Evolutionary conservation across 2,797 vertebrate species (phyloP).

Genomic region (Pangasius sanitwongsei): DNA sequence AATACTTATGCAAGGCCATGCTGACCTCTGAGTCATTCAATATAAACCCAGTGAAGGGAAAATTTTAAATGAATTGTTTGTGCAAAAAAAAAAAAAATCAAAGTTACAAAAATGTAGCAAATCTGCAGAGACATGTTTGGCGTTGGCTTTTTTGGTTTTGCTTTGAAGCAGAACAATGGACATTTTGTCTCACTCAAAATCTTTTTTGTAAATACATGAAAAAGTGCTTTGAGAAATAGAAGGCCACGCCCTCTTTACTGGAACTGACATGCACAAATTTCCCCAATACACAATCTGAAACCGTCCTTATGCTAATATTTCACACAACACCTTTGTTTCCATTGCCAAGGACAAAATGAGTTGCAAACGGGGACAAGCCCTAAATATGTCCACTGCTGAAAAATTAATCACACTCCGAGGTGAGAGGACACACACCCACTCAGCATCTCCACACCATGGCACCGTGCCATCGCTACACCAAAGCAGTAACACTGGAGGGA

Average conservation of each 20-base stretch:
- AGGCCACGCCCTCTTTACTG: background rate
- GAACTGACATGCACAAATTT: background rate
- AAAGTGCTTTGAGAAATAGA: background rate
- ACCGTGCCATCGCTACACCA: conserved; percentile 54
- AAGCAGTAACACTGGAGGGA: background rate
- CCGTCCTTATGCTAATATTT: background rate
- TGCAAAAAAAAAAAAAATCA: background rate
- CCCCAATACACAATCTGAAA: background rate
- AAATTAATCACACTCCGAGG: conserved; percentile 70
- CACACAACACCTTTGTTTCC: conserved; percentile 36
- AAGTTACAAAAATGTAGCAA: background rate
- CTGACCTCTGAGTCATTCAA: background rate
- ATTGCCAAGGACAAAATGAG: conserved; percentile 59
- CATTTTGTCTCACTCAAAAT: background rate
- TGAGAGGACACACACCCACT: conserved; percentile 58
- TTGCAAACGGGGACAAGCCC: conserved; percentile 68
- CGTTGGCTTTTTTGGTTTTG: background rate
- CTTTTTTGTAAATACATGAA: background rate
- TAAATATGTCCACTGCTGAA: conserved; percentile 71
- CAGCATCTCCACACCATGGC: conserved; percentile 63
- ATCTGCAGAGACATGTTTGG: background rate
- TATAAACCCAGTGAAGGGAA: background rate
- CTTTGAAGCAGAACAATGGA: background rate
- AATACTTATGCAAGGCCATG: background rate
- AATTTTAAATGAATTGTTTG: no score